These are phyloP conservation scores for Anguilla anguilla DNA, from an alignment of 2,797 vertebrate species.

Conservation along the genomic window DNA sequence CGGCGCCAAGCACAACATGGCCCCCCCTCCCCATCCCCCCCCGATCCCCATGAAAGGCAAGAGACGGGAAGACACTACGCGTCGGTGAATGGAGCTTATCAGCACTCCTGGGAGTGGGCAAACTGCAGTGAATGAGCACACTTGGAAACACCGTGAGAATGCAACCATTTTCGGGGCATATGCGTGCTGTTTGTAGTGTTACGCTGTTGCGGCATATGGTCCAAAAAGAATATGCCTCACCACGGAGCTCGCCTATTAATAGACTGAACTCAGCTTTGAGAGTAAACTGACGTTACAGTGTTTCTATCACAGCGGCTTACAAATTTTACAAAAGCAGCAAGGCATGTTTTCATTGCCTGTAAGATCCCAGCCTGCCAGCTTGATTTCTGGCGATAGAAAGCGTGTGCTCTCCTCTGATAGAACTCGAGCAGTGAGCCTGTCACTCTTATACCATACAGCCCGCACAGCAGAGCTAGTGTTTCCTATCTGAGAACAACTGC, in stretches of 20 bases:
- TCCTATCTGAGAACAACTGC: neutral
- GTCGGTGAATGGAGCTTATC: neutral
- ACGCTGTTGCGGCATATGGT: neutral
- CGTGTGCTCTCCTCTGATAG: neutral
- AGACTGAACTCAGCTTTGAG: neutral
- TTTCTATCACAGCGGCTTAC: neutral
- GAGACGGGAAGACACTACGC: neutral
- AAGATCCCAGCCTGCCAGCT: neutral
- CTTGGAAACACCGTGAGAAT: neutral
- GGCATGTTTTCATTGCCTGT: neutral
- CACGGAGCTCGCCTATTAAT: neutral
- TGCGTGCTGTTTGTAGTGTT: neutral
- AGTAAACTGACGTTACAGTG: neutral
- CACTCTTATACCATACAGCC: neutral
- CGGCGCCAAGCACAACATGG: slow-evolving; percentile 2
- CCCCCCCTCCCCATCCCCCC: neutral
- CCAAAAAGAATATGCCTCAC: neutral
- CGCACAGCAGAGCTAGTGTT: neutral
- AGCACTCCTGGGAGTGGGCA: neutral
- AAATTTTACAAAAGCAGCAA: neutral
- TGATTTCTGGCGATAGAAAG: neutral
- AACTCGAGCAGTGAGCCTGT: neutral
- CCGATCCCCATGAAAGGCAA: neutral
- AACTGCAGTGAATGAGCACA: neutral
- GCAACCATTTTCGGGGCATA: neutral